Evolutionary conservation across 1,140 invertebrate genomes (phyloP).

Genomic region (Callitettix versicolor): DNA sequence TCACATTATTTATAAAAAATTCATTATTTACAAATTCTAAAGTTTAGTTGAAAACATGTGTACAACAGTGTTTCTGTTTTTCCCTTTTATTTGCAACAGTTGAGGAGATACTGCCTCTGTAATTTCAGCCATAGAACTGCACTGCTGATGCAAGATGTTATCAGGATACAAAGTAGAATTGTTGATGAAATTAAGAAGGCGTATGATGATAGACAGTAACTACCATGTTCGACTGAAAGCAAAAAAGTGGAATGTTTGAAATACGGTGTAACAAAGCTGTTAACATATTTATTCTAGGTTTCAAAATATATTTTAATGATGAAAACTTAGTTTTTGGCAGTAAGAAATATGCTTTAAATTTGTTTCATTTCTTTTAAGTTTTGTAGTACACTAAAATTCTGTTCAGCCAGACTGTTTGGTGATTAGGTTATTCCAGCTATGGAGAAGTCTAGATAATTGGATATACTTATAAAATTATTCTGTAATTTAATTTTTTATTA

Average conservation of each 20-base stretch:
- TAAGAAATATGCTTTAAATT: not conserved
- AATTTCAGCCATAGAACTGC: constrained; percentile 27
- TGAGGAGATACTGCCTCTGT: constrained; percentile 17
- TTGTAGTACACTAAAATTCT: not conserved
- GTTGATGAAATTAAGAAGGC: constrained; percentile 33
- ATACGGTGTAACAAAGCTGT: not conserved
- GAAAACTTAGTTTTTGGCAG: not conserved
- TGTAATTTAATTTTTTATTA: not conserved
- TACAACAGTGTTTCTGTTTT: too few relatives aligned
- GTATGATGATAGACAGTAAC: constrained; percentile 36
- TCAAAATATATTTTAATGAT: not conserved
- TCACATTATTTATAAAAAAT: too few relatives aligned
- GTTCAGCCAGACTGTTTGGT: not conserved
- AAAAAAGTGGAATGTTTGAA: constrained; percentile 2
- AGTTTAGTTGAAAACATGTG: too few relatives aligned
- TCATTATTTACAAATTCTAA: too few relatives aligned
- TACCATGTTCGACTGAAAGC: constrained; percentile 22
- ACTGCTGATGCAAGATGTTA: constrained; percentile 32
- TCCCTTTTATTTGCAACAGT: not conserved
- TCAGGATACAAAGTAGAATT: constrained; percentile 34
- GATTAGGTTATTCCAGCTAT: not conserved
- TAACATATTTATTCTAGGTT: not conserved
- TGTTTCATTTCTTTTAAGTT: not conserved
- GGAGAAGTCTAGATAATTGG: not conserved
- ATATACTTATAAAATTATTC: not conserved